Evolutionary conservation across 2,888 invertebrate genomes (phyloP), one percentile per base, ranked within the genome.

Genomic region (Masnerella sp.): DNA sequence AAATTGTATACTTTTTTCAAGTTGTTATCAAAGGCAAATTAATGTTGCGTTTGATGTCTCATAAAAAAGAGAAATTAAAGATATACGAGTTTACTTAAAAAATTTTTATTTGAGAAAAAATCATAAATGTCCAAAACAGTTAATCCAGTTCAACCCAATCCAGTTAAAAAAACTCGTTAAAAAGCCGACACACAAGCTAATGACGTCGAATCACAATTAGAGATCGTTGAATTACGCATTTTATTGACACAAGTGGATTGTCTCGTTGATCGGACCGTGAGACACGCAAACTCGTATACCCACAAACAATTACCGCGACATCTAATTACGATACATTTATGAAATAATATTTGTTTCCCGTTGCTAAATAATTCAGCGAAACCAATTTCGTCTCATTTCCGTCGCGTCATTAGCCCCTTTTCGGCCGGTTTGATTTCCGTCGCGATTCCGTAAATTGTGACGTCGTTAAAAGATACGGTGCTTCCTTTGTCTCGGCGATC

Each of bases 191-290:
- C 1, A 22, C 22, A 22, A 22, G 3, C 20, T 36, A 52, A 36
- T 11, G 36, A 36, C 8, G 14, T 5, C 22, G 11, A 12, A 22
- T 52, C 51, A 9, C n/a, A 52, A 52, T 36, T 36, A 52, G 20
- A 9, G 22, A 20, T 51, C 15, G 51, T 17, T 28, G 45, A 45
- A 54, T 54, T 54, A 40, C 20, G 28, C 18, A 54, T 40, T 28
- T 54, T 64, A 64, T 64, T 64, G 52, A 64, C 52, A 32, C 45
- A 36, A 43, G 43, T n/a, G 36, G 18, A 64, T 45, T 54, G 64
- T 64, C 54, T 54, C 12, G 38, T 25, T 25, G 22, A 2, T 7
- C 32, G 38, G 56, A 15, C 12, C 12, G 34, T 3, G 25, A 5
- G 40, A 36, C 25, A 64, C 64, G 52, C 62, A 52, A 51, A 25